Conservation (phyloP, 2,888 invertebrate species). For the Idaea aversata region DNA sequence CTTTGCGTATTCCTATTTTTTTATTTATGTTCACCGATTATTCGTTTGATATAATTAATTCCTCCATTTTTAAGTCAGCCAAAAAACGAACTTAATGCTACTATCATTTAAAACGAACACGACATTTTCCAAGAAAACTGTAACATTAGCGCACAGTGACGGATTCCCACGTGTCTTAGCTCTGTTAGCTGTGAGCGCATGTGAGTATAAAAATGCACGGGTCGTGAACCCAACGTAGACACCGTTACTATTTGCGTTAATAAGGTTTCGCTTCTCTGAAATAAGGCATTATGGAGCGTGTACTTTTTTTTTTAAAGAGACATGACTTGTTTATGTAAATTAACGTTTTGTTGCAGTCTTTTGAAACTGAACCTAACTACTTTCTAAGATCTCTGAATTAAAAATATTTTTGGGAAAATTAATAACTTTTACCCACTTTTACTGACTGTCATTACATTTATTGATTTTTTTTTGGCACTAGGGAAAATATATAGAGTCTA, state of each 20-base stretch:
- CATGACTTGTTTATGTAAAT: not conserved
- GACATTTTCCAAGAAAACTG: slow-evolving; percentile 21
- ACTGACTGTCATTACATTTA: no score
- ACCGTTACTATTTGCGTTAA: slow-evolving; percentile 13
- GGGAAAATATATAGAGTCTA: no score
- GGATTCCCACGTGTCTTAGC: slow-evolving; percentile 23
- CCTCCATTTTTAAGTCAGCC: not conserved
- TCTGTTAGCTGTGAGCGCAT: slow-evolving; percentile 3
- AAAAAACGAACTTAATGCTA: not conserved
- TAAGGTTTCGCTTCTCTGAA: slow-evolving; percentile 4
- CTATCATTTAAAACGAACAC: slow-evolving; percentile 9
- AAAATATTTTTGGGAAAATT: not conserved
- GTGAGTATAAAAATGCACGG: slow-evolving; percentile 26
- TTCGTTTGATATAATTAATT: no score
- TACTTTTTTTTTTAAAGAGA: not conserved
- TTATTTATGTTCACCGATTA: no score
- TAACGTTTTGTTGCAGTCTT: not conserved
- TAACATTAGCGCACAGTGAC: slow-evolving; percentile 18
- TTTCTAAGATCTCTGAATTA: no score
- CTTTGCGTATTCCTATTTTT: no score
- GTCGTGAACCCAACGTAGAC: slow-evolving; percentile 23
- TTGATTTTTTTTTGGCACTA: no score
- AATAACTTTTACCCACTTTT: no score
- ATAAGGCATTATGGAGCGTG: not conserved
- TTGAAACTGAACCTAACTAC: not conserved